Conservation (phyloP, 2,888 invertebrate species). For the Agriopis marginaria region DNA sequence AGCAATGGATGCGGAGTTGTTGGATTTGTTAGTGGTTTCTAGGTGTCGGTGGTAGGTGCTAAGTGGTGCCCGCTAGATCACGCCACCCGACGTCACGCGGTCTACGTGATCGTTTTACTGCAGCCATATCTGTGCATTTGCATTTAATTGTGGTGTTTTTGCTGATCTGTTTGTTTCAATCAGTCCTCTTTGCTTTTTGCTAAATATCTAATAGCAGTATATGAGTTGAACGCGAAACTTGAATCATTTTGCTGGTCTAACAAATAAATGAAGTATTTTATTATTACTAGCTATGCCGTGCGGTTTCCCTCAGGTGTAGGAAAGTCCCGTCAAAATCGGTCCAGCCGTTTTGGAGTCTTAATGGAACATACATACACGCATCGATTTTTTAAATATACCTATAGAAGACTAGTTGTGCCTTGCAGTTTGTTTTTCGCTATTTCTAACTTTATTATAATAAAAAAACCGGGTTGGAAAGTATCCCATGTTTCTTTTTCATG, state of each 20-base stretch:
- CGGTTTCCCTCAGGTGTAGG: too few species aligned
- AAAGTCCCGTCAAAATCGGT: too few species aligned
- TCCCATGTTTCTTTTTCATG: background rate
- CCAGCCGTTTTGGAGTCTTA: too few species aligned
- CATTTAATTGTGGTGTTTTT: constrained; percentile 44
- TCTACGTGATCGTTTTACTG: constrained; percentile 40
- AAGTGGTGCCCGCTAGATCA: constrained; percentile 39
- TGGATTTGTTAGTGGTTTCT: background rate
- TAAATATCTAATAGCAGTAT: constrained; percentile 19
- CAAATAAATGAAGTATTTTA: too few species aligned
- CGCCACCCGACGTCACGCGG: constrained; percentile 47
- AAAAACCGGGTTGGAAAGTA: background rate
- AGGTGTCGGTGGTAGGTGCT: background rate
- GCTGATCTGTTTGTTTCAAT: constrained; percentile 37
- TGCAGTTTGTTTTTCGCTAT: too few species aligned
- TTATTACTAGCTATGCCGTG: too few species aligned
- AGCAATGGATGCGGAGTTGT: constrained; percentile 17
- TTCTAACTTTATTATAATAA: too few species aligned
- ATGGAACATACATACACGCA: too few species aligned
- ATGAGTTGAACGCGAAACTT: constrained; percentile 1
- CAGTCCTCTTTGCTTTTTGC: constrained; percentile 16
- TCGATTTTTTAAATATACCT: too few species aligned
- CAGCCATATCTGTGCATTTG: constrained; percentile 39
- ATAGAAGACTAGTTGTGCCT: too few species aligned
- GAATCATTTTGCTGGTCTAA: background rate